Percentiles rank a stretch among this genome's conserved stretches.
phyloP scores from a whole-genome alignment of 1,140 invertebrate genomes.

The Bombus cullumanus region DNA sequence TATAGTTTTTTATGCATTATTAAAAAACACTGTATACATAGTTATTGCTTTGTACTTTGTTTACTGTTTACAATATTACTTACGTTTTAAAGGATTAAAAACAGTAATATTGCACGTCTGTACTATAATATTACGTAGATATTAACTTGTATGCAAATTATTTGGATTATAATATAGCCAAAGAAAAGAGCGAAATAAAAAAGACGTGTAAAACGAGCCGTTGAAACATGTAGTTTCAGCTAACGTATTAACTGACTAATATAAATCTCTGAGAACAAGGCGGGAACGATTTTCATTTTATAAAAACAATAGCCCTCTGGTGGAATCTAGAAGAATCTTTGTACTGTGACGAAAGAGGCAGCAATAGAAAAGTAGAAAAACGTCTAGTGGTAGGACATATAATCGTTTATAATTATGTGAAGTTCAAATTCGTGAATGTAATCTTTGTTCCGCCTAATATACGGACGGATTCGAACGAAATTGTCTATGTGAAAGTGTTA shows the following conservation, averaged over 20 bases:
- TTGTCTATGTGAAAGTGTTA: conserved; percentile 36
- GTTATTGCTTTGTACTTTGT: background rate
- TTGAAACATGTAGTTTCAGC: background rate
- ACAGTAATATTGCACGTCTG: background rate
- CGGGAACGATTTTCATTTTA: conserved; percentile 34
- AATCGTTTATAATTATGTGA: conserved; percentile 47
- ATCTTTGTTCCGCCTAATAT: conserved; percentile 27
- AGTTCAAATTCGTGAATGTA: conserved; percentile 41
- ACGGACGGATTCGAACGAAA: conserved; percentile 28
- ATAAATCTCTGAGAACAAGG: background rate
- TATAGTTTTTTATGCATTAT: background rate
- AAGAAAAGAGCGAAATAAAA: background rate
- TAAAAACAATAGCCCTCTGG: conserved; percentile 46
- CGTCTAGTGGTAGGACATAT: conserved; percentile 36
- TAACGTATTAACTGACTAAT: background rate
- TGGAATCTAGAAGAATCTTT: conserved; percentile 3
- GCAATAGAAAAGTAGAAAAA: conserved; percentile 30
- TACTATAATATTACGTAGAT: background rate
- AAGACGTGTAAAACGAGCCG: background rate
- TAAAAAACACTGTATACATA: background rate
- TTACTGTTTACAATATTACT: background rate
- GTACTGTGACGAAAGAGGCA: conserved; percentile 19
- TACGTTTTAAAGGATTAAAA: background rate
- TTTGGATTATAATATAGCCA: background rate
- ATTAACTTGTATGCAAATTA: background rate